Base-by-base conservation (phyloP, 2,888 invertebrate species). In the Resseliella maxima region DNA sequence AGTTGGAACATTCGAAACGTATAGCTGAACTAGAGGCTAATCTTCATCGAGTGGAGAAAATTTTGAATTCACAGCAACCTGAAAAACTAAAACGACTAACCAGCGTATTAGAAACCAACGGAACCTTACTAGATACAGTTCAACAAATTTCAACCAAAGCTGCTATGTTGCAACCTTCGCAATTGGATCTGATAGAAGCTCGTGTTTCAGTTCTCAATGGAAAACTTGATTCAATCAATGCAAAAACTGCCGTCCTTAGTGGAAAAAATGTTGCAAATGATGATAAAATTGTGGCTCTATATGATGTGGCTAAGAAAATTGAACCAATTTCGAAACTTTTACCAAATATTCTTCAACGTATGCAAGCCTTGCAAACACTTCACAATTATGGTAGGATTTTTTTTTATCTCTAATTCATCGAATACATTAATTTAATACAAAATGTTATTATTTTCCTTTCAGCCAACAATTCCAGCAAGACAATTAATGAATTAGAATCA, bases 401-500 rank as follows among this genome's bases (percentile, higher is more conserved):
- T 59, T 85, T 83, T 36, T 85, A n/a, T 35, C 86, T 50, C 86
- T 15, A 50, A 50, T 50, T 46, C n/a, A n/a, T n/a, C n/a, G n/a
- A n/a, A n/a, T n/a, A n/a, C n/a, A n/a, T n/a, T n/a, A n/a, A n/a
- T n/a, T n/a, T n/a, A n/a, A n/a, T n/a, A n/a, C n/a, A n/a, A n/a
- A n/a, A n/a, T n/a, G n/a, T n/a, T n/a, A n/a, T n/a, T n/a, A n/a
- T n/a, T n/a, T n/a, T n/a, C n/a, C n/a, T n/a, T n/a, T n/a, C 91
- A 97, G 98, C 97, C 87, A 94, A 95, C 88, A 96, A 97, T 90
- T 97, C 97, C 89, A 94, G 95, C 86, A 96, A 95, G 91, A 95
- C 97, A 0, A 92, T 98, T 86, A 94, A 95, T 0, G 96, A 97
- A 90, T 92, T 97, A 64, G 96, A 96, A 90, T 93, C 94, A 0